These are phyloP conservation scores for Phalacrocorax pelagicus DNA, from an alignment of 2,113 vertebrate species.

Conservation along the genomic window DNA sequence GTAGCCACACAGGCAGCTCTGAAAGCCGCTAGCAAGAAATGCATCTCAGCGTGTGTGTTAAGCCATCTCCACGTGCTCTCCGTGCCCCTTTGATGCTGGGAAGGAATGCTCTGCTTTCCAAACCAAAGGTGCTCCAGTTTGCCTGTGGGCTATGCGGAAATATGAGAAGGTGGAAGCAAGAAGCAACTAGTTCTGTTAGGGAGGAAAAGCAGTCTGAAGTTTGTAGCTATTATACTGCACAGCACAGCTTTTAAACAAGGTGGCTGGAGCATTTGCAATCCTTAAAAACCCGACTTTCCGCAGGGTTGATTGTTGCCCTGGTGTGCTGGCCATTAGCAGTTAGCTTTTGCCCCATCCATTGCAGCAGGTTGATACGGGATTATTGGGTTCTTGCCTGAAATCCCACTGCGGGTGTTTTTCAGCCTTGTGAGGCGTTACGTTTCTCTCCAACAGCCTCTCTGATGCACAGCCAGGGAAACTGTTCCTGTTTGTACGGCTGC, in stretches of 20 bases:
- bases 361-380: background rate
- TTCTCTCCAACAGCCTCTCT: background rate
- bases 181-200: conserved; percentile 1
- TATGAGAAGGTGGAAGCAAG: conserved; percentile 29
- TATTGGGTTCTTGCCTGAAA: background rate
- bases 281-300: background rate
- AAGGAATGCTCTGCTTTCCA: background rate
- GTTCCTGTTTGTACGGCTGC: background rate
- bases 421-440: background rate
- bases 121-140: background rate
- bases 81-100: background rate
- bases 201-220: background rate
- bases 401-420: background rate
- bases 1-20: background rate
- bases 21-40: background rate
- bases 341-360: background rate
- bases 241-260: background rate
- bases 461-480: background rate
- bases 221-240: background rate
- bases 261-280: background rate
- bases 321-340: background rate
- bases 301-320: background rate
- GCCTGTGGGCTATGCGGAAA: conserved; percentile 28
- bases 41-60: background rate
- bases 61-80: background rate